phyloP scores from a whole-genome alignment of 1,140 invertebrate species.

The Mizuhopecten yessoensis region DNA sequence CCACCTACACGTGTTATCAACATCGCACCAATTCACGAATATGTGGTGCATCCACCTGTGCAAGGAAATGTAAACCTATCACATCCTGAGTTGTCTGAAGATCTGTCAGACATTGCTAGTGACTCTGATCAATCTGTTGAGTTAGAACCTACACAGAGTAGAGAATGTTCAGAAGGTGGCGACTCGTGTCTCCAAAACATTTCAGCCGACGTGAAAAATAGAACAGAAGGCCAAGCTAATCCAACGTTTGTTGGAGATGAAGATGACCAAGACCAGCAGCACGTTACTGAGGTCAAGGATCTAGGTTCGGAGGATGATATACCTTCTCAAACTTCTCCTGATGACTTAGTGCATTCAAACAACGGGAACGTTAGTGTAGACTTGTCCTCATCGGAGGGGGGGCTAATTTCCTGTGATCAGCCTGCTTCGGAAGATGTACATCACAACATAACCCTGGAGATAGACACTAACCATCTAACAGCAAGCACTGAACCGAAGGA shows the following conservation, averaged over 20 bases:
- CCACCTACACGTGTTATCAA: too few species aligned
- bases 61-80: neutral
- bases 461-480: neutral
- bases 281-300: neutral
- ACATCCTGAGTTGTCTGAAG: neutral
- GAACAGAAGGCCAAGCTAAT: neutral
- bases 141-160: neutral
- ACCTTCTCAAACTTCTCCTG: neutral
- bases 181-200: neutral
- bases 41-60: neutral
- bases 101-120: neutral
- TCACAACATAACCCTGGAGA: too few species aligned
- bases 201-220: neutral
- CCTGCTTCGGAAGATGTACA: too few species aligned
- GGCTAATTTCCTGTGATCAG: neutral
- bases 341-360: too few species aligned
- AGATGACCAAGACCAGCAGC: neutral
- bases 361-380: too few species aligned
- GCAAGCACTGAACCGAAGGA: neutral
- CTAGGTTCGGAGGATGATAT: neutral
- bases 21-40: neutral
- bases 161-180: neutral
- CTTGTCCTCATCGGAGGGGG: neutral
- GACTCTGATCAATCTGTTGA: neutral
- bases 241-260: neutral